Base-by-base conservation (phyloP, 2,888 invertebrate genomes). In the Chalcis sispes region DNA sequence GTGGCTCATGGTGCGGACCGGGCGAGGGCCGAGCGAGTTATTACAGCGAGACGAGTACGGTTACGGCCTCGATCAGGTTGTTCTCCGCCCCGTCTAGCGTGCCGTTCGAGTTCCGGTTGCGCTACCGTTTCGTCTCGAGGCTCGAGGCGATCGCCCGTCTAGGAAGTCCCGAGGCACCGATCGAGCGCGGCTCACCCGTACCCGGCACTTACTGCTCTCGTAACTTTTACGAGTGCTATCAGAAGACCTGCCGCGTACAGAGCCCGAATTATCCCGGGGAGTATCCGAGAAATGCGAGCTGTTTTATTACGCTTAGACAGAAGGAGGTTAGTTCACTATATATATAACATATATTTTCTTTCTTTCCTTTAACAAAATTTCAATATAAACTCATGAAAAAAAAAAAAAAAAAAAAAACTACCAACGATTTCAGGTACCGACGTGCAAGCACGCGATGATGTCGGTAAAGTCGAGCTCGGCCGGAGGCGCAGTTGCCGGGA, bases 241-340 rank as follows among this genome's bases (percentile, higher is more conserved):
- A 94, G 79, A 95, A 95, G 86, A 93, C 94, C 77, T 96, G 97
- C 87, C 93, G 95, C 66, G 90, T 96, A 80, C 96, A 96, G 89
- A 95, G 95, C 81, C 96, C 97, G 66, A 96, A 96, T 89, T 97
- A 96, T 88, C 96, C 96, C 13, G 96, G 96, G 75, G 95, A 96
- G 92, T 94, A 94, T 84, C 94, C 94, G 7, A 90, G 97, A 80
- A 97, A 97, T 89, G 96, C 97, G 27, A 95, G 96, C 77, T 98
- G 98, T 89, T 94, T 95, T 88, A 96, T 96, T 92, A 95, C 95
- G 79, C 90, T 96, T 80, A 92, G 95, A 48, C 95, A 96, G 89
- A 94, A 95, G 87, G 93, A 93, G 85, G 75, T 73, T 15, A 56
- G 32, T 75, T 5, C 32, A 32, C 8, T 32, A 72, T 20, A 4